Conservation (phyloP, 2,797 vertebrate species). For the Garrulus glandarius region DNA sequence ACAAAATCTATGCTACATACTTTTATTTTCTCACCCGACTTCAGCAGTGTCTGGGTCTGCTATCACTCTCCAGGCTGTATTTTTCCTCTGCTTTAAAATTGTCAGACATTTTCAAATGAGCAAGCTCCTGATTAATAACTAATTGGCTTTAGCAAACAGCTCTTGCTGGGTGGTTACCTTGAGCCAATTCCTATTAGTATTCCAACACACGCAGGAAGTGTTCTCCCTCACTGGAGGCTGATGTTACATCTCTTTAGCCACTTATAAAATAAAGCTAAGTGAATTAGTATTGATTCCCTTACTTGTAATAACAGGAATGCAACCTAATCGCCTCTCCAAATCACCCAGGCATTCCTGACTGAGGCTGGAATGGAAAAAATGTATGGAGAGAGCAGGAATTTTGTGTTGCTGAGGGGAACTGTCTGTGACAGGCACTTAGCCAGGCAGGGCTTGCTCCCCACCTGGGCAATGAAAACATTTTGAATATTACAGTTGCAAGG, state of each 20-base stretch:
- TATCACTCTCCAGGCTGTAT: rapidly evolving
- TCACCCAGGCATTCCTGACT: neutral
- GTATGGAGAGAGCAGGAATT: neutral
- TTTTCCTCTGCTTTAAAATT: neutral
- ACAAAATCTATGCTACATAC: neutral
- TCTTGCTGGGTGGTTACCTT: neutral
- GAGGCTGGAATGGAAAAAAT: neutral
- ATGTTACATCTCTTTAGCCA: conserved; percentile 2
- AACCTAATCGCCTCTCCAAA: neutral
- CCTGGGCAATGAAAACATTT: neutral
- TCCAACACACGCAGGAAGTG: neutral
- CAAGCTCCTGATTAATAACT: neutral
- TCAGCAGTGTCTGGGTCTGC: neutral
- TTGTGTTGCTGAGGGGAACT: neutral
- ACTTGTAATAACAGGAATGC: neutral
- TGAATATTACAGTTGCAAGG: neutral
- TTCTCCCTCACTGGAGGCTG: neutral
- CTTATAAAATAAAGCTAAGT: conserved; percentile 29
- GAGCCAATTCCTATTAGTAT: neutral
- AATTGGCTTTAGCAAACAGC: neutral
- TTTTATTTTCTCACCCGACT: neutral
- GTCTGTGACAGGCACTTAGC: neutral
- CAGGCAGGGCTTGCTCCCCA: neutral
- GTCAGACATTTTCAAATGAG: neutral
- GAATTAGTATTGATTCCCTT: conserved; percentile 49